Evolutionary conservation across 2,888 invertebrate species (phyloP).

Genomic region (Cephus rjabovi): DNA sequence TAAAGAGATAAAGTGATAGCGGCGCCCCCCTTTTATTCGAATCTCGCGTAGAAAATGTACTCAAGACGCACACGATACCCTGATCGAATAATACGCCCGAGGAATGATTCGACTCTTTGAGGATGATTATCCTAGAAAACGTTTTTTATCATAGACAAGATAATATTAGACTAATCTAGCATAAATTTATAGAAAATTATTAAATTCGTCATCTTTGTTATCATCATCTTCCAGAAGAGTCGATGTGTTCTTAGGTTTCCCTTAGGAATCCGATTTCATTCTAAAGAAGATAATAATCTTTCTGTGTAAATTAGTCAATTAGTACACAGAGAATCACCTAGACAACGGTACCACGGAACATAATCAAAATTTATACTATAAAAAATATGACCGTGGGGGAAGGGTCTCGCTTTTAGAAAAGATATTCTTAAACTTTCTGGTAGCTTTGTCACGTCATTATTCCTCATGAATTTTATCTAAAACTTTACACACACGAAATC

Average conservation of each 20-base stretch:
- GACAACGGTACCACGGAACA: neutral
- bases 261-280: neutral
- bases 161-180: neutral
- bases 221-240: neutral
- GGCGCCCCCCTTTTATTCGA: conserved; percentile 30
- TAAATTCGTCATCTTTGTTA: neutral
- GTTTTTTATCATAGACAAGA: neutral
- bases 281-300: neutral
- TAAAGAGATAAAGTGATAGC: conserved; percentile 57
- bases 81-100: neutral
- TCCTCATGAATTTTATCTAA: neutral
- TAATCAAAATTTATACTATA: neutral
- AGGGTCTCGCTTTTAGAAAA: conserved; percentile 56
- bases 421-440: conserved; percentile 39
- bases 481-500: neutral
- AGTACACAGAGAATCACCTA: neutral
- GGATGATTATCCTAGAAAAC: neutral
- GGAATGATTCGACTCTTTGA: conserved; percentile 13
- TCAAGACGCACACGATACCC: neutral
- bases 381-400: conserved; percentile 55
- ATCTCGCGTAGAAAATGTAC: conserved; percentile 1
- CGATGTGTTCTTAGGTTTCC: neutral
- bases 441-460: neutral
- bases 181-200: neutral
- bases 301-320: neutral